phyloP scores from a whole-genome alignment of 2,113 vertebrate species.

The Cavia aperea region DNA sequence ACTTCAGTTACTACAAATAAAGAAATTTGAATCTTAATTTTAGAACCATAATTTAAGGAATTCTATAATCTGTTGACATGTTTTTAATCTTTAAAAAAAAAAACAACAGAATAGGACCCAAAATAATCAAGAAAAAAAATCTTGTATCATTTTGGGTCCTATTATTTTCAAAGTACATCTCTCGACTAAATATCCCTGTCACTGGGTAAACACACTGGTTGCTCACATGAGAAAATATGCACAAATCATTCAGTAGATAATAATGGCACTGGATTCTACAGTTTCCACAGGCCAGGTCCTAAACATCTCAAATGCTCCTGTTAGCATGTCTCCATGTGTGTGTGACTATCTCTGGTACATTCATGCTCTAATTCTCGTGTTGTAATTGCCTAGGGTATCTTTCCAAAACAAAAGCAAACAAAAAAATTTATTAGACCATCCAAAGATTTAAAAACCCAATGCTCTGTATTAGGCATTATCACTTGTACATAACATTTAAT shows the following conservation, averaged over 20 bases:
- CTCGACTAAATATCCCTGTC: not conserved
- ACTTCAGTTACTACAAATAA: constrained; percentile 31
- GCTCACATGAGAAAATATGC: not conserved
- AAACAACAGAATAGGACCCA: not conserved
- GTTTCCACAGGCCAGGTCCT: not conserved
- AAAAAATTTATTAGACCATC: not conserved
- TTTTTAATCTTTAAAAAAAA: constrained; percentile 25
- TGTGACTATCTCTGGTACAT: not conserved
- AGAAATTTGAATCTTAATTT: constrained; percentile 7
- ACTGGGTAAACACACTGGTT: not conserved
- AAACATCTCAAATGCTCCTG: not conserved
- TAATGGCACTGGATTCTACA: not conserved
- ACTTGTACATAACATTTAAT: constrained; percentile 37
- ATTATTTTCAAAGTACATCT: not conserved
- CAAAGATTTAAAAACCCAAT: constrained; percentile 16
- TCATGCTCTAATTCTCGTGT: not conserved
- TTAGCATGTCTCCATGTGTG: not conserved
- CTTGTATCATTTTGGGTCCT: not conserved
- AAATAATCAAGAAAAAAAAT: not conserved
- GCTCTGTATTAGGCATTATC: not conserved
- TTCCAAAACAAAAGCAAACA: not conserved
- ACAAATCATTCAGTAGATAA: not conserved
- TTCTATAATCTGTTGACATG: not conserved
- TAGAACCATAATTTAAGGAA: constrained; percentile 29
- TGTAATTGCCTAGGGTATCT: not conserved